These are phyloP conservation scores for Montipora capricornis DNA, from an alignment of 64 coral and sea anemone genomes.

Conservation along the genomic window DNA sequence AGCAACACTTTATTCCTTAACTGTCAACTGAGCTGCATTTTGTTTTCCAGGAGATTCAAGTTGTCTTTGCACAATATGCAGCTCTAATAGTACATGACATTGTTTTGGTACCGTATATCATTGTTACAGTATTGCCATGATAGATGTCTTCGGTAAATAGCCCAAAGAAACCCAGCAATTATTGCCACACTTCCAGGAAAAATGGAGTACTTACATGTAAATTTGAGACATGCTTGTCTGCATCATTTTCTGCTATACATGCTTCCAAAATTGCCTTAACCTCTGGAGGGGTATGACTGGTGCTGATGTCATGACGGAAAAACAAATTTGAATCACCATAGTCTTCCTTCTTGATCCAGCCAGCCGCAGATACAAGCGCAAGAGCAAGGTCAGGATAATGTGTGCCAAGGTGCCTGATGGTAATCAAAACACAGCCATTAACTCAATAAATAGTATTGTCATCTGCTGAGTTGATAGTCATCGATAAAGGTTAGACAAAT, in stretches of 20 bases:
- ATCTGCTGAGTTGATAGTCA: no score
- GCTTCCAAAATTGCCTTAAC: constrained; percentile 88
- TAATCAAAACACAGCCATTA: neutral
- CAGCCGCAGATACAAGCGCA: constrained; percentile 92
- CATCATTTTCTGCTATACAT: constrained; percentile 96
- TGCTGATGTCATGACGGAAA: constrained; percentile 94
- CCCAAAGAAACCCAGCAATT: neutral
- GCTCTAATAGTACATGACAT: no score
- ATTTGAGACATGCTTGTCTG: constrained; percentile 93
- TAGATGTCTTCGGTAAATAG: no score
- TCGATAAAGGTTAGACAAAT: no score
- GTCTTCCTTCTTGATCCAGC: constrained; percentile 99
- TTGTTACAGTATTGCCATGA: no score
- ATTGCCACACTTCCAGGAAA: no score
- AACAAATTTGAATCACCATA: constrained; percentile 98
- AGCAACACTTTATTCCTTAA: no score
- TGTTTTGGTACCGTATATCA: no score
- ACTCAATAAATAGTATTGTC: neutral
- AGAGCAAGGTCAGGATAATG: constrained; percentile 93
- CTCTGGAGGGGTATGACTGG: constrained; percentile 82
- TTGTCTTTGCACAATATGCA: no score
- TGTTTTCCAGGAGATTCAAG: no score
- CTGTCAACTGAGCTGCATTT: no score
- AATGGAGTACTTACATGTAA: constrained; percentile 77
- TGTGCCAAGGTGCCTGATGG: constrained; percentile 82